Evolutionary conservation across 64 coral and sea anemone species (phyloP), one percentile per base, ranked within the genome.

Genomic region (Actinia tenebrosa): DNA sequence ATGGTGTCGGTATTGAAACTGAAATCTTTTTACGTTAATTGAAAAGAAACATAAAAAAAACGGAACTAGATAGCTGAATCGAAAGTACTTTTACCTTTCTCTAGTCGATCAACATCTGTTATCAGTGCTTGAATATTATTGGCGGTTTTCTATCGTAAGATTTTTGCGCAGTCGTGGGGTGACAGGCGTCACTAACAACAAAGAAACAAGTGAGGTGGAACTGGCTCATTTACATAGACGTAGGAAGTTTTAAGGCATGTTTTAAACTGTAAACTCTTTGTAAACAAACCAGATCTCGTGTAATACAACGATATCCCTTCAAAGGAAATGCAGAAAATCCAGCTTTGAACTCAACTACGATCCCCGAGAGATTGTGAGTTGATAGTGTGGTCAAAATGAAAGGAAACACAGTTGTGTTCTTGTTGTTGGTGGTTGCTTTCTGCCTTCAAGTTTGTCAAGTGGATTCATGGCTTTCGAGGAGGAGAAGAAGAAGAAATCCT

Each of bases 391-490:
- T 42, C 10, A 75, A 75, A 43, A 75, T 75, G 69, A 75, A 75
- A 16, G 9, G 25, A 10, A 42, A 75, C 11, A 14, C 27, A 42
- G 26, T 10, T 75, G 26, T 42, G 11, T 30, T 42, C 5, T 75
- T 14, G 69, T n/a, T 75, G n/a, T 75, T 75, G 69, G n/a, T 75
- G 2, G 69, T 43, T 30, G 11, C 25, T 0, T 75, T 81, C 22
- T 81, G 45, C 16, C 79, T 81, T 16, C 79, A 80, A 14, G 46
- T 81, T 9, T 81, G 79, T 53, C 79, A 53, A 53, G 79, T 81
- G 43, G 45, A 53, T 14, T 81, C 79, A 18, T 81, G 43, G 44
- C 53, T 81, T 45, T 45, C 17, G 79, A 2, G 79, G 53, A 81
- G 79, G 53, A 81, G 79, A 81, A 45, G 79, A 50, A 45, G 79